Evolutionary conservation across 2,797 vertebrate genomes (phyloP).

Genomic region (Mormyrops boulengeri): DNA sequence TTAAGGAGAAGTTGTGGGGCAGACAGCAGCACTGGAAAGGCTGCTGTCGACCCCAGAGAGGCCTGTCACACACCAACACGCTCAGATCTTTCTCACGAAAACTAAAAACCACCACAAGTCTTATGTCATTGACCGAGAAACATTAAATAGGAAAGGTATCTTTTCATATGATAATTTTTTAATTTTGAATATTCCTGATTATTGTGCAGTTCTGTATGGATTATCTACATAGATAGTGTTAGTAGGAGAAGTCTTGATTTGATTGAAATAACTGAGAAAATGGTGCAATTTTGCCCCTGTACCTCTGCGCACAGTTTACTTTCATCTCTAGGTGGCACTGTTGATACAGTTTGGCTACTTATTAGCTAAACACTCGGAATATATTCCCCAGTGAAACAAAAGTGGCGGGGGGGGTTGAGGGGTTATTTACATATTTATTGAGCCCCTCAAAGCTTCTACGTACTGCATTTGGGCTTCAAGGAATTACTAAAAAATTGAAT

Average conservation of each 20-base stretch:
- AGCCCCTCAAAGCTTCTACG: conserved; percentile 2
- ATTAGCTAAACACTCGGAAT: not conserved
- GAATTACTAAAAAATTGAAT: conserved; percentile 11
- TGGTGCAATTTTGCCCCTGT: not conserved
- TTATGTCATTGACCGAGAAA: not conserved
- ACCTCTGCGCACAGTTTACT: not conserved
- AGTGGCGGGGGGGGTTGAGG: not conserved
- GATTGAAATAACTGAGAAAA: not conserved
- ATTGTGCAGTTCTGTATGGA: not conserved
- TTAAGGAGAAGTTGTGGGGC: not conserved
- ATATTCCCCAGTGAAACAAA: conserved; percentile 12
- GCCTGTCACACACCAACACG: not conserved
- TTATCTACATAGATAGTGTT: not conserved
- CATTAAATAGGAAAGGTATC: not conserved
- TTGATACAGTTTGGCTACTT: conserved; percentile 47
- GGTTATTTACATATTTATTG: conserved; percentile 12
- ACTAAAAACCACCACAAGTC: not conserved
- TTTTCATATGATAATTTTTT: not conserved
- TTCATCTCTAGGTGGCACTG: conserved; percentile 59
- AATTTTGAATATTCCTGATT: not conserved
- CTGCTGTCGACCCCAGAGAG: not conserved
- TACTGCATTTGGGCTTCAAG: conserved; percentile 11
- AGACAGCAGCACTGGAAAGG: not conserved
- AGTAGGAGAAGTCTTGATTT: not conserved
- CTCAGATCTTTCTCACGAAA: not conserved